A percentile compares a stretch with the other conserved stretches of the same genome.
Conservation (phyloP, 2,888 invertebrate species). For the Nephrocerus scutellatus region DNA sequence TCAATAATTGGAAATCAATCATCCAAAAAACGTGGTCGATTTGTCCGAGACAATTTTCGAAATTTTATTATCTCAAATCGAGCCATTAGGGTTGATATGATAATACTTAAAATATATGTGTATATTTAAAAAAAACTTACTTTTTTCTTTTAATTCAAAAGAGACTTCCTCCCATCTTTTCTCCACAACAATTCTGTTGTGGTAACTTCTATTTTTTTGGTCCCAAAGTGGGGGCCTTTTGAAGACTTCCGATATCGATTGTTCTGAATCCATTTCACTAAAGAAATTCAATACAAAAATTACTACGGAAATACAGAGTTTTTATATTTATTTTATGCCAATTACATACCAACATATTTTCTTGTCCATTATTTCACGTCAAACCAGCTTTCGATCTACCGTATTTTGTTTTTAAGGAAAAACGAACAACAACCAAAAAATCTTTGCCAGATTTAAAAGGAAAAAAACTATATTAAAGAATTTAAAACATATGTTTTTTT, state of each 20-base stretch:
- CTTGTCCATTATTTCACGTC: too few species aligned
- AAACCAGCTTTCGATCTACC: too few species aligned
- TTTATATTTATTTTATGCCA: neutral
- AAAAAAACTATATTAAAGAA: too few species aligned
- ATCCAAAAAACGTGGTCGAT: neutral
- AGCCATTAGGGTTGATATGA: too few species aligned
- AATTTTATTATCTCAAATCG: neutral
- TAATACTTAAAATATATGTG: too few species aligned
- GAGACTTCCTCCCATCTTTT: neutral
- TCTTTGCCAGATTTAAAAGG: too few species aligned
- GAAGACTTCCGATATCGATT: neutral
- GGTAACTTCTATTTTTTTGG: neutral
- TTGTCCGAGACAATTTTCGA: slow-evolving; percentile 2
- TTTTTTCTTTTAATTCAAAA: neutral
- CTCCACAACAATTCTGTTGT: neutral
- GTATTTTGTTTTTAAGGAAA: too few species aligned
- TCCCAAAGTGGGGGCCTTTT: neutral
- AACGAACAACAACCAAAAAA: too few species aligned
- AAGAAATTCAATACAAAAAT: neutral
- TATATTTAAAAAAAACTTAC: too few species aligned
- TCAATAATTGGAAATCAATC: too few species aligned
- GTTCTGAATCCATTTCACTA: neutral
- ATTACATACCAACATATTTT: neutral
- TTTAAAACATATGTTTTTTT: too few species aligned
- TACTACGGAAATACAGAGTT: neutral